phyloP scores from a whole-genome alignment of 2,888 invertebrate genomes.

The Erebia epiphron region DNA sequence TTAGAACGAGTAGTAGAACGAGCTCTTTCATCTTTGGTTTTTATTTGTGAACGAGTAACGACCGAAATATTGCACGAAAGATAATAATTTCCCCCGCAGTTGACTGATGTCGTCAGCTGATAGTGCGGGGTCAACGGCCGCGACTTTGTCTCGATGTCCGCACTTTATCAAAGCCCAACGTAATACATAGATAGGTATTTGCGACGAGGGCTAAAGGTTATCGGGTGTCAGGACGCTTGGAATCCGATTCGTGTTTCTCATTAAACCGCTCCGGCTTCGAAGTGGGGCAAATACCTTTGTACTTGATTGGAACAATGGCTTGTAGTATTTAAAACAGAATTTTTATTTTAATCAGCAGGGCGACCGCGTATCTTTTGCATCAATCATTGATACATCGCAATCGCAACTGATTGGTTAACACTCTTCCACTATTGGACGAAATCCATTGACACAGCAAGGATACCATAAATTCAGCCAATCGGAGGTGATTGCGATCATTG shows the following conservation, averaged over 20 bases:
- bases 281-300: conserved; percentile 29
- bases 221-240: conserved; percentile 51
- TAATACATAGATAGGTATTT: conserved; percentile 28
- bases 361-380: too few species aligned
- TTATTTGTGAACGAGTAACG: conserved; percentile 44
- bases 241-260: conserved; percentile 36
- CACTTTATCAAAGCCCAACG: conserved; percentile 61
- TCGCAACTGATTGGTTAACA: too few species aligned
- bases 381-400: too few species aligned
- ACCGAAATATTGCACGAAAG: conserved; percentile 72
- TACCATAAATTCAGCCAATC: too few species aligned
- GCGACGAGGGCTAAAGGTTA: conserved; percentile 68
- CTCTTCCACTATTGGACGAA: too few species aligned
- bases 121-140: conserved; percentile 73
- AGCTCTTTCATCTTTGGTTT: too few species aligned
- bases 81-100: conserved; percentile 72
- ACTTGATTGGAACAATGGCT: conserved; percentile 30
- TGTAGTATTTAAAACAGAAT: not conserved
- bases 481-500: too few species aligned
- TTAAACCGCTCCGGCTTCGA: conserved; percentile 34
- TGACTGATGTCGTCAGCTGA: conserved; percentile 79
- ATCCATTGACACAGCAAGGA: too few species aligned
- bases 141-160: conserved; percentile 75
- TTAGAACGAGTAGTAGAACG: too few species aligned
- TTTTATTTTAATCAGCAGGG: not conserved